Base-by-base conservation (phyloP, 2,113 vertebrate genomes). In the Recurvirostra avosetta region DNA sequence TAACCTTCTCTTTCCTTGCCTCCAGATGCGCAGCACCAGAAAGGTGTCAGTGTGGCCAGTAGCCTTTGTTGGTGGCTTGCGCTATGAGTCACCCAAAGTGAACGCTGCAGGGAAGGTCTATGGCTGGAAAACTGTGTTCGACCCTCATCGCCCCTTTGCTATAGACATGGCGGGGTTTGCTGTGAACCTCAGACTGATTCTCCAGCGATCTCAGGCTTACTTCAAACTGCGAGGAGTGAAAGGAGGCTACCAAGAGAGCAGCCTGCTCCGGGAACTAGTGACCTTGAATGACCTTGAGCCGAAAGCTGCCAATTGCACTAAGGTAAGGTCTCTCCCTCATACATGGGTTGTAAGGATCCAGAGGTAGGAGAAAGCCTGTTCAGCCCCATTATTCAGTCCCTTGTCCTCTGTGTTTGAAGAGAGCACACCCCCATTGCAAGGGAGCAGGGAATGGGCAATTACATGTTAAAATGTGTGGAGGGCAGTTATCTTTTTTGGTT, bases 121-220 rank as follows among this genome's bases (percentile, higher is more conserved):
- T 3, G 99, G 99, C 96, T 99, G 99, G 99, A 99, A 99, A 97
- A 99, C 99, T 0, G 99, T 99, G 65, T 99, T 99, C 30, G 99
- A 99, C 97, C 99, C 99, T 4, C 99, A 99, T 53, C 98, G 99
- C 15, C 99, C 99, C 19, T 99, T 99, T 36, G 99, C 99, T 38
- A 99, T 99, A 40, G 99, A 99, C 98, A 99, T 99, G 99, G 99
- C 99, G 0, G 99, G 99, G 27, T 99, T 99, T 22, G 99, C 99
- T 1, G 98, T 99, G 97, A 99, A 99, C 98, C 98, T 99, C 84
- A 95, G 99, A 21, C 99, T 99, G 63, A 99, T 99, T 63, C 99
- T 99, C 32, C 99, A 99, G 97, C 98, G 99, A 94, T 99, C 99
- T 29, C 99, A 99, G 98, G 99, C 99, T 10, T 99, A 99, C 97